These are phyloP conservation scores for Mythimna ferrago DNA, from an alignment of 2,888 invertebrate species.

Conservation along the genomic window DNA sequence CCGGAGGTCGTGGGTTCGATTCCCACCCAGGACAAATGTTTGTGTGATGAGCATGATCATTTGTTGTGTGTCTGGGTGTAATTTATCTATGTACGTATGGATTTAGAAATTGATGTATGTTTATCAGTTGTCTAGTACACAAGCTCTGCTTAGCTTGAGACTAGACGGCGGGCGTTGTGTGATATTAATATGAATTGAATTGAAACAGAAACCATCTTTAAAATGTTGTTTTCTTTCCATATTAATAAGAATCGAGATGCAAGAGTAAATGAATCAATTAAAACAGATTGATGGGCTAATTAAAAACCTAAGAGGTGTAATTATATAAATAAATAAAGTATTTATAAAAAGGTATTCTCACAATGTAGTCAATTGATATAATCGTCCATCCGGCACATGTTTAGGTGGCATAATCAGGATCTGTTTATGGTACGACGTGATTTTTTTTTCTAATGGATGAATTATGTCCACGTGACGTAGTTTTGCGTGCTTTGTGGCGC, in stretches of 20 bases:
- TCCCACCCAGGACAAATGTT: no score
- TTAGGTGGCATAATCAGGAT: slow-evolving; percentile 26
- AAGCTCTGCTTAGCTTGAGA: no score
- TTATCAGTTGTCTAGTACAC: no score
- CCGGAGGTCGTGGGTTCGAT: no score
- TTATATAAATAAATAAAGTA: slow-evolving; percentile 39
- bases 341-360: slow-evolving; percentile 31
- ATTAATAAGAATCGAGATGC: neutral
- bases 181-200: no score
- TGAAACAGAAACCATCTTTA: neutral
- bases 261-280: slow-evolving; percentile 37
- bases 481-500: slow-evolving; percentile 33
- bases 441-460: slow-evolving; percentile 38
- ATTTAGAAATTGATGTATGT: no score
- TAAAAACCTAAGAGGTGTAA: slow-evolving; percentile 21
- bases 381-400: slow-evolving; percentile 38
- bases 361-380: slow-evolving; percentile 46
- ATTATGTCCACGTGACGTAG: slow-evolving; percentile 29
- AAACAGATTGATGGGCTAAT: slow-evolving; percentile 42
- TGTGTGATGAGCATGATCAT: no score
- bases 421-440: slow-evolving; percentile 35
- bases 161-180: no score
- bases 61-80: no score
- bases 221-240: neutral
- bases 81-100: no score